Evolutionary conservation across 2,113 vertebrate genomes (phyloP).

Genomic region (Clarias magur): DNA sequence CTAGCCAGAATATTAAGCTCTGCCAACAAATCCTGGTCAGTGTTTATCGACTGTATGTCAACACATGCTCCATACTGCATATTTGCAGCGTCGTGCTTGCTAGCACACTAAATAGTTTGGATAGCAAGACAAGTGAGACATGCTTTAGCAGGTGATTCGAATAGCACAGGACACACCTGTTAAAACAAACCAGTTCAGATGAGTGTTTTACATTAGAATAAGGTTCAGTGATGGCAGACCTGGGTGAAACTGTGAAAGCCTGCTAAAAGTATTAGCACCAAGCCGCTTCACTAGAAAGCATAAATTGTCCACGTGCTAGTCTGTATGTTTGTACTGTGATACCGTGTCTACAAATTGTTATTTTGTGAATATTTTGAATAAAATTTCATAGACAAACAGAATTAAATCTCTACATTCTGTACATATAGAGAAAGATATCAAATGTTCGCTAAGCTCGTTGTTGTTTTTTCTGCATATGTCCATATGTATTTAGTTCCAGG

Average conservation of each 20-base stretch:
- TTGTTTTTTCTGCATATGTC: background rate
- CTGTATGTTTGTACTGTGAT: background rate
- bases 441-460: background rate
- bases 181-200: constrained; percentile 25
- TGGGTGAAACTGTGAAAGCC: constrained; percentile 2
- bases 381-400: background rate
- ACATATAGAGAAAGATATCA: background rate
- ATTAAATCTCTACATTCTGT: background rate
- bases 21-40: constrained; percentile 6
- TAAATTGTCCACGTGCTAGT: background rate
- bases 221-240: constrained; percentile 7
- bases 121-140: constrained; percentile 16
- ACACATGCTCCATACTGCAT: background rate
- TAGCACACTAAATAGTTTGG: constrained; percentile 27
- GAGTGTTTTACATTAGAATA: constrained; percentile 1
- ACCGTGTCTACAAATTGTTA: background rate
- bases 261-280: constrained; percentile 5
- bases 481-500: background rate
- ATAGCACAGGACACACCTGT: constrained; percentile 22
- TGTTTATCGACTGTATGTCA: constrained; percentile 7
- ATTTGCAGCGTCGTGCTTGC: background rate
- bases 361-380: background rate
- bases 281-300: background rate
- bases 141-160: background rate
- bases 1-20: background rate